These are phyloP conservation scores for Bombylius discolor DNA, from an alignment of 2,888 invertebrate species.

Conservation along the genomic window DNA sequence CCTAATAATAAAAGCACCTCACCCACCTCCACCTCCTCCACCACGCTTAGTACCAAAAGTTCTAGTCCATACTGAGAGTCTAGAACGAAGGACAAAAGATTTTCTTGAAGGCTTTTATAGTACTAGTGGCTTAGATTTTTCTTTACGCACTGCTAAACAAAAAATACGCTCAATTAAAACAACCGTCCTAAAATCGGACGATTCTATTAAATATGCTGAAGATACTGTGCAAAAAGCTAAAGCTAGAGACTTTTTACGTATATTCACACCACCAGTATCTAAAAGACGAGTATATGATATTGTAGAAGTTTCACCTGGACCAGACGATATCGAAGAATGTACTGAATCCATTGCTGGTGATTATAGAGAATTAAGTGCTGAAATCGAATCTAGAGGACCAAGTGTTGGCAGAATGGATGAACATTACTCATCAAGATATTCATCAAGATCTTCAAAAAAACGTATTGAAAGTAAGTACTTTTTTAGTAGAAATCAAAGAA, in stretches of 20 bases:
- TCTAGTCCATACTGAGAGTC: conserved; percentile 31
- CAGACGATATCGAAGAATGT: conserved; percentile 20
- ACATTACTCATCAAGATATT: conserved; percentile 40
- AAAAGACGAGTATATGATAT: conserved; percentile 33
- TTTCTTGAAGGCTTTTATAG: conserved; percentile 34
- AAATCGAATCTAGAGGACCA: conserved; percentile 25
- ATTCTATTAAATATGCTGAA: conserved; percentile 34
- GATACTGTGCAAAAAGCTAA: conserved; percentile 37
- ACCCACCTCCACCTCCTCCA: conserved; percentile 30
- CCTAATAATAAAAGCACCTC: conserved; percentile 30
- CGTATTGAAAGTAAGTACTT: conserved; percentile 44
- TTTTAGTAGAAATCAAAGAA: background rate
- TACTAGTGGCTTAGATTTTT: conserved; percentile 26
- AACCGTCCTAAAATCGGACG: conserved; percentile 32
- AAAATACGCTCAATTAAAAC: conserved; percentile 35
- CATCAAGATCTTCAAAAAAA: conserved; percentile 47
- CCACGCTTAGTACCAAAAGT: conserved; percentile 31
- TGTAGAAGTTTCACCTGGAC: conserved; percentile 26
- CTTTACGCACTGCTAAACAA: conserved; percentile 33
- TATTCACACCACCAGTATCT: conserved; percentile 32
- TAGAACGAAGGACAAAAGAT: conserved; percentile 34
- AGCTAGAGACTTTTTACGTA: conserved; percentile 34
- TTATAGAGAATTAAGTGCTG: conserved; percentile 28
- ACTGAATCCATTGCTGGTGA: conserved; percentile 29
- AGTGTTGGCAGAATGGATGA: conserved; percentile 30